A percentile compares a stretch with the other conserved stretches of the same genome.
phyloP scores from a whole-genome alignment of 1,140 invertebrate species.

The Drosophila truncata region DNA sequence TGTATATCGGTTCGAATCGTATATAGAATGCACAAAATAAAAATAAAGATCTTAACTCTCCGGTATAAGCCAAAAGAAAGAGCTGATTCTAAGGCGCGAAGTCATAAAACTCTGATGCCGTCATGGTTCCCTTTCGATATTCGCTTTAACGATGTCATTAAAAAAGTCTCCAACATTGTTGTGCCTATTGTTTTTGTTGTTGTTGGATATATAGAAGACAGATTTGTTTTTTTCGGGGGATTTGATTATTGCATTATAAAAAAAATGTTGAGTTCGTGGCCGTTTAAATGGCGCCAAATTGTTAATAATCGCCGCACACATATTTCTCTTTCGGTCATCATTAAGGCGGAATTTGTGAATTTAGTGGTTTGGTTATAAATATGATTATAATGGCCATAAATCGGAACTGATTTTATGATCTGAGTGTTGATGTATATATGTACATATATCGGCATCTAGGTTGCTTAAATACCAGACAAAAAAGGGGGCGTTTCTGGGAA shows the following conservation, averaged over 20 bases:
- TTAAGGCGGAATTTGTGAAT: slow-evolving; percentile 52
- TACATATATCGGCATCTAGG: background rate
- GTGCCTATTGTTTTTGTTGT: slow-evolving; percentile 27
- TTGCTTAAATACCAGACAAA: background rate
- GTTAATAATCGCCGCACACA: slow-evolving; percentile 49
- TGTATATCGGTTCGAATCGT: slow-evolving; percentile 15
- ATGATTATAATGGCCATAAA: slow-evolving; percentile 63
- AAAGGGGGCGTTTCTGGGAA: background rate
- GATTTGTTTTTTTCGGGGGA: slow-evolving; percentile 48
- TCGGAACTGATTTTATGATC: slow-evolving; percentile 40
- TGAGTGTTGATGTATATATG: background rate
- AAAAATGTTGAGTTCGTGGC: slow-evolving; percentile 44
- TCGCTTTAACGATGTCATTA: slow-evolving; percentile 70
- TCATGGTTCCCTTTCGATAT: slow-evolving; percentile 65
- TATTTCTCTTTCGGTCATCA: slow-evolving; percentile 55
- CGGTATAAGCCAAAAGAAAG: slow-evolving; percentile 44
- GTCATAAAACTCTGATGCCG: slow-evolving; percentile 70
- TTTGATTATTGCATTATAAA: slow-evolving; percentile 70
- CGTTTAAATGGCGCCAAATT: slow-evolving; percentile 75
- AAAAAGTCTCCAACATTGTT: slow-evolving; percentile 61
- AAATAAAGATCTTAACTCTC: slow-evolving; percentile 4
- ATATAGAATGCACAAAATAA: slow-evolving; percentile 27
- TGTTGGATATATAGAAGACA: slow-evolving; percentile 27
- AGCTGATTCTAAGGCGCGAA: slow-evolving; percentile 65
- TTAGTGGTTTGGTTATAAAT: slow-evolving; percentile 55